Conservation (phyloP, 2,888 invertebrate genomes). For the Eupelmus urozonus region DNA sequence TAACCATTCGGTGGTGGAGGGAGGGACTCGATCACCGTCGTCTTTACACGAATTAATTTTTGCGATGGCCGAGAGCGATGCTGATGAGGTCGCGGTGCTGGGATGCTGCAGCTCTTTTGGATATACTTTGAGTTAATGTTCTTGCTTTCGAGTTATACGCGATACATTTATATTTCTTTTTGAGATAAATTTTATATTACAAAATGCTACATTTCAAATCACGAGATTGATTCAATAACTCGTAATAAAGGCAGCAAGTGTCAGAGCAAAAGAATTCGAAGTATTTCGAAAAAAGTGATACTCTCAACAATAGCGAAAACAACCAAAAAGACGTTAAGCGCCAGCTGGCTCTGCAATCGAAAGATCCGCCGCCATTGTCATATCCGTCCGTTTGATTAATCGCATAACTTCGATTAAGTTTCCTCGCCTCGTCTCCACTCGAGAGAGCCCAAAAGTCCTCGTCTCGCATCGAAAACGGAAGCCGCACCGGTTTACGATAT, state of each 20-base stretch:
- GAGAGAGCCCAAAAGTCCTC: constrained; percentile 13
- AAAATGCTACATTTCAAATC: too few species aligned
- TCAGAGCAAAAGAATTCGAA: too few species aligned
- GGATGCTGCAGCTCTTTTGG: too few species aligned
- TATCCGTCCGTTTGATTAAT: constrained; percentile 22
- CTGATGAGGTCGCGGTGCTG: too few species aligned
- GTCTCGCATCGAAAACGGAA: constrained; percentile 37
- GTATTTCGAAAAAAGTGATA: too few species aligned
- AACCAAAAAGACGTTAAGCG: background rate
- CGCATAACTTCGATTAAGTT: constrained; percentile 53
- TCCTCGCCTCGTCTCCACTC: background rate
- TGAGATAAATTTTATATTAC: too few species aligned
- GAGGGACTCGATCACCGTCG: constrained; percentile 23
- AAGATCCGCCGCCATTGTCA: constrained; percentile 37
- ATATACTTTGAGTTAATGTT: too few species aligned
- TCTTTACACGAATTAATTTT: constrained; percentile 45
- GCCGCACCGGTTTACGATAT: constrained; percentile 51
- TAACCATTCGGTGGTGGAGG: constrained; percentile 27
- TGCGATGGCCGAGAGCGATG: background rate
- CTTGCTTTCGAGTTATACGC: too few species aligned
- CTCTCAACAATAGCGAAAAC: background rate
- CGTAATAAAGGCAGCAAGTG: too few species aligned
- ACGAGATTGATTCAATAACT: too few species aligned
- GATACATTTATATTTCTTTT: too few species aligned
- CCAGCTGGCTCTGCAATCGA: constrained; percentile 20